phyloP scores from a whole-genome alignment of 2,888 invertebrate species.

The Netelia inedita region DNA sequence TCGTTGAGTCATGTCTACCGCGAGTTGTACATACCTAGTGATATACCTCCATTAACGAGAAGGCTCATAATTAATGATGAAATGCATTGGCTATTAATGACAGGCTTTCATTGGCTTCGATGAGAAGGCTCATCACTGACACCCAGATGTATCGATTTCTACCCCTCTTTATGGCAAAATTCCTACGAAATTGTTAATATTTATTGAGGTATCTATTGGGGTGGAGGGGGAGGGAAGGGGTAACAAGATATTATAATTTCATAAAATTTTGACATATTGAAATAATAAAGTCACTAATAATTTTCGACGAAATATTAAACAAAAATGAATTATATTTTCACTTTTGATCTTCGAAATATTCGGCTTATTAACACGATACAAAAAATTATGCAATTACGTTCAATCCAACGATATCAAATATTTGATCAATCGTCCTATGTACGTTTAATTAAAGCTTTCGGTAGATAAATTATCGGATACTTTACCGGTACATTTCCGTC shows the following conservation, averaged over 20 bases:
- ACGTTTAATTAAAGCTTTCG: not conserved
- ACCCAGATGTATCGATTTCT: constrained; percentile 56
- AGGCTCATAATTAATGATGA: not conserved
- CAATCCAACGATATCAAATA: too few species aligned
- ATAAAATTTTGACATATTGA: too few species aligned
- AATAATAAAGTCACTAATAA: too few species aligned
- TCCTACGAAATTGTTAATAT: not conserved
- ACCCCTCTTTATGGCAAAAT: constrained; percentile 35
- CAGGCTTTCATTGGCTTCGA: constrained; percentile 76
- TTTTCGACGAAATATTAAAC: too few species aligned
- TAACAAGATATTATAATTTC: too few species aligned
- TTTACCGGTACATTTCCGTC: not conserved
- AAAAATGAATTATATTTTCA: too few species aligned
- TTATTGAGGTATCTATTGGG: too few species aligned
- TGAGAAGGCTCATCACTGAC: constrained; percentile 71
- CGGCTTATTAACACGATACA: constrained; percentile 19
- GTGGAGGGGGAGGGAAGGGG: too few species aligned
- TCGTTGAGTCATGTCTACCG: not conserved
- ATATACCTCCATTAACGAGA: not conserved
- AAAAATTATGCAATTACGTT: not conserved
- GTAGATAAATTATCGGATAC: not conserved
- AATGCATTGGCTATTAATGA: constrained; percentile 6
- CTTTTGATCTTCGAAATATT: too few species aligned
- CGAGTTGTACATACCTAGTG: not conserved
- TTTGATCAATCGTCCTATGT: too few species aligned